Percentiles rank a stretch among this genome's conserved stretches.
Evolutionary conservation across 2,113 vertebrate species (phyloP).

Genomic region (Pelodiscus sinensis): DNA sequence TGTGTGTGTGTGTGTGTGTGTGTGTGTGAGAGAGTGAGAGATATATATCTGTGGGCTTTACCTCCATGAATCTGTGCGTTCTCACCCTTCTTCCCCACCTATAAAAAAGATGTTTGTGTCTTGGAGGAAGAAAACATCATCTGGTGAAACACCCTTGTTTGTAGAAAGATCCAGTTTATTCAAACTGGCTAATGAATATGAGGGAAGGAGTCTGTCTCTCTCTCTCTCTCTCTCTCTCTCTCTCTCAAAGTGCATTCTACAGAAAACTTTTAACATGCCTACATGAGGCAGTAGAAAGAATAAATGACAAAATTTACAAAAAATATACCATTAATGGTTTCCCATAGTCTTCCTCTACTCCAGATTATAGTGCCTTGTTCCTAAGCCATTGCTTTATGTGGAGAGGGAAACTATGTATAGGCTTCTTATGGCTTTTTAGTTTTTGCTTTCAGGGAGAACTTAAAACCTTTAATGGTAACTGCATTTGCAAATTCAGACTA

Average conservation of each 20-base stretch:
- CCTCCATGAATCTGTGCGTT: neutral
- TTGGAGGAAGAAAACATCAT: neutral
- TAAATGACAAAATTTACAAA: conserved; percentile 56
- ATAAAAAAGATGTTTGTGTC: neutral
- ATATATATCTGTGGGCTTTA: neutral
- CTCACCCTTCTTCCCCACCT: too few relatives aligned
- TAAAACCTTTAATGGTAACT: conserved; percentile 15
- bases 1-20: neutral
- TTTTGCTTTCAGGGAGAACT: conserved; percentile 24
- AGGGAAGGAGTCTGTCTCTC: neutral
- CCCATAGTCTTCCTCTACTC: conserved; percentile 29
- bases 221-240: neutral
- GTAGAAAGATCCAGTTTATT: conserved; percentile 57
- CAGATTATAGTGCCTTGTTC: neutral
- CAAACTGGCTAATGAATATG: conserved; percentile 46
- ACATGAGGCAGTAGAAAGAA: conserved; percentile 20
- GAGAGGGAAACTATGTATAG: conserved; percentile 53
- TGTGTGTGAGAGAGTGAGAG: too few relatives aligned
- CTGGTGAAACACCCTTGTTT: conserved; percentile 43
- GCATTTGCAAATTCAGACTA: neutral
- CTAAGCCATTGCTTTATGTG: conserved; percentile 24
- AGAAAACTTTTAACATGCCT: neutral
- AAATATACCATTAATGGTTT: conserved; percentile 55
- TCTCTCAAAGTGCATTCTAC: conserved; percentile 31
- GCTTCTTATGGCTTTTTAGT: conserved; percentile 2